These are phyloP conservation scores for Phyllopteryx taeniolatus DNA, from an alignment of 2,113 vertebrate species.

Conservation along the genomic window DNA sequence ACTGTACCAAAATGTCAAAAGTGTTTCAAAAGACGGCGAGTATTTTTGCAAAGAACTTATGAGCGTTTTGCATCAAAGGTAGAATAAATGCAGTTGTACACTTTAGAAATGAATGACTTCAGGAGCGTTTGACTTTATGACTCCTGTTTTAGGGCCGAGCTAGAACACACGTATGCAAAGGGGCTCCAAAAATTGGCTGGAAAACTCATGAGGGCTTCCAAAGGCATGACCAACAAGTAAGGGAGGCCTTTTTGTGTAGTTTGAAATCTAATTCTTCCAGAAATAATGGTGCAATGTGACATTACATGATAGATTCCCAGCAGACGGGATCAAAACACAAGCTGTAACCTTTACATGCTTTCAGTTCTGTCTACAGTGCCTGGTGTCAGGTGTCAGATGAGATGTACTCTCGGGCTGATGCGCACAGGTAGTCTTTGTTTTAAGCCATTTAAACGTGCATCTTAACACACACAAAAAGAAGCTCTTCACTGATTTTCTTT, in stretches of 20 bases:
- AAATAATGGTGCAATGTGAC: conserved; percentile 26
- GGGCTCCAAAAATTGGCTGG: conserved; percentile 80
- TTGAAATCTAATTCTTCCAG: background rate
- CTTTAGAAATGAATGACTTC: conserved; percentile 12
- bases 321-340: conserved; percentile 48
- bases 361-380: conserved; percentile 76
- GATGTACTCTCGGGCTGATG: conserved; percentile 81
- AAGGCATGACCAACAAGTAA: conserved; percentile 80
- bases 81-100: background rate
- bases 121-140: conserved; percentile 34
- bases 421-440: conserved; percentile 74
- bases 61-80: conserved; percentile 85
- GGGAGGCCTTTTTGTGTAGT: conserved; percentile 28
- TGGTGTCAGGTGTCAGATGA: conserved; percentile 82
- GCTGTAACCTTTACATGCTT: conserved; percentile 51
- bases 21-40: conserved; percentile 82
- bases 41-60: conserved; percentile 84
- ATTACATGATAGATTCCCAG: conserved; percentile 11
- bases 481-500: conserved; percentile 34
- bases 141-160: conserved; percentile 70
- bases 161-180: conserved; percentile 81
- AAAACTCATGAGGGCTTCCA: conserved; percentile 78
- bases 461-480: conserved; percentile 6
- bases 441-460: conserved; percentile 9
- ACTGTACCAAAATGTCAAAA: conserved; percentile 83